These are phyloP conservation scores for Drosophila anceps DNA, from an alignment of 2,888 invertebrate genomes.

Conservation along the genomic window DNA sequence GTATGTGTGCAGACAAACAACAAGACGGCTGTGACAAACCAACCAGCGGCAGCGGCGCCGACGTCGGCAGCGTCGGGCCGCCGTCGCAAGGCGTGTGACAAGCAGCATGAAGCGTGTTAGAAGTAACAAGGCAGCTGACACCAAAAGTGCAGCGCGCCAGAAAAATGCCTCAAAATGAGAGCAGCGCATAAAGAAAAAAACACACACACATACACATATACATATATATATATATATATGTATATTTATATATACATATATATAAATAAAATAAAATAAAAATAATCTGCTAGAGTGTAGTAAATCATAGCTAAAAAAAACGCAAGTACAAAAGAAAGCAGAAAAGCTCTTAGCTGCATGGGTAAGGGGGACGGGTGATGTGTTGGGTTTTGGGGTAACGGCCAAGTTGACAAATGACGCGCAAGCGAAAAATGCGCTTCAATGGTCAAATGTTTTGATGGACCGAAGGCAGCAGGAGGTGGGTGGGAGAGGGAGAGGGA, in stretches of 20 bases:
- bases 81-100: slow-evolving; percentile 63
- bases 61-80: slow-evolving; percentile 64
- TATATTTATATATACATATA: no score
- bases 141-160: slow-evolving; percentile 74
- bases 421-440: slow-evolving; percentile 78
- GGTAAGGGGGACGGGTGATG: slow-evolving; percentile 1
- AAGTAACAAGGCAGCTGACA: slow-evolving; percentile 81
- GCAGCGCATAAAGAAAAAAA: slow-evolving; percentile 40
- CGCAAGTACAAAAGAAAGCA: slow-evolving; percentile 5
- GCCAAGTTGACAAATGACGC: slow-evolving; percentile 77
- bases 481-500: background rate
- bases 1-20: slow-evolving; percentile 45
- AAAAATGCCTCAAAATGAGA: slow-evolving; percentile 69
- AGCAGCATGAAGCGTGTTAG: slow-evolving; percentile 73
- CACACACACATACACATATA: slow-evolving; percentile 6
- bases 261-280: slow-evolving; percentile 1
- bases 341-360: background rate
- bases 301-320: slow-evolving; percentile 62
- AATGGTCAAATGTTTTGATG: slow-evolving; percentile 75
- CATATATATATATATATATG: no score
- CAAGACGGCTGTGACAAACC: slow-evolving; percentile 72
- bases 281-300: slow-evolving; percentile 36
- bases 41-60: slow-evolving; percentile 68
- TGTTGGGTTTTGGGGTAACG: slow-evolving; percentile 7
- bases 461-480: background rate